Evolutionary conservation across 2,113 vertebrate genomes (phyloP).

Genomic region (Gambusia holbrooki): DNA sequence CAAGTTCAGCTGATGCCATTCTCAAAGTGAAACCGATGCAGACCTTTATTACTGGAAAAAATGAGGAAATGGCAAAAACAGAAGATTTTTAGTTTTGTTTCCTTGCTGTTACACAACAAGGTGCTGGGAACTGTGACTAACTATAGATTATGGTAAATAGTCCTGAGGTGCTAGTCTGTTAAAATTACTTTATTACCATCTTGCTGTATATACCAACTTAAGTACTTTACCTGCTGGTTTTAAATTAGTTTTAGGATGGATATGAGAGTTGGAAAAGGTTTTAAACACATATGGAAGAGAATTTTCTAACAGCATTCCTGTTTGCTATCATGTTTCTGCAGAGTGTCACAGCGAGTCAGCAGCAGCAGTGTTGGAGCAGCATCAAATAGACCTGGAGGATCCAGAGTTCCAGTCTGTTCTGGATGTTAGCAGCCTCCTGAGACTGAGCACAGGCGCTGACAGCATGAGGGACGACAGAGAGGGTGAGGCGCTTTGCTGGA

Average conservation of each 20-base stretch:
- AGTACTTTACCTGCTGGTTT: background rate
- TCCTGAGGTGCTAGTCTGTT: background rate
- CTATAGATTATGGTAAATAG: background rate
- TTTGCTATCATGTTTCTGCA: conserved; percentile 38
- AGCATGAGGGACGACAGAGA: conserved; percentile 82
- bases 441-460: conserved; percentile 78
- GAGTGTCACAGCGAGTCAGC: conserved; percentile 66
- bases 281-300: background rate
- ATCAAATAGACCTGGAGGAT: conserved; percentile 63
- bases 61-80: conserved; percentile 5
- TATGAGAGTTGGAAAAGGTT: background rate
- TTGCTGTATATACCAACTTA: background rate
- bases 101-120: conserved; percentile 6
- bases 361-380: conserved; percentile 69
- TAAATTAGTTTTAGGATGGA: background rate
- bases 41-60: conserved; percentile 5
- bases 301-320: background rate
- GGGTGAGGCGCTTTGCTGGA: conserved; percentile 63
- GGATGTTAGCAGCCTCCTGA: conserved; percentile 84
- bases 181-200: no score
- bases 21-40: conserved; percentile 20
- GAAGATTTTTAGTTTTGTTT: background rate
- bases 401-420: conserved; percentile 82
- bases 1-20: background rate
- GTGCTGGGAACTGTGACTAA: background rate